A percentile compares a stretch with the other conserved stretches of the same genome.
Conservation (phyloP, 1,140 invertebrate species). For the Drosophila orena region DNA sequence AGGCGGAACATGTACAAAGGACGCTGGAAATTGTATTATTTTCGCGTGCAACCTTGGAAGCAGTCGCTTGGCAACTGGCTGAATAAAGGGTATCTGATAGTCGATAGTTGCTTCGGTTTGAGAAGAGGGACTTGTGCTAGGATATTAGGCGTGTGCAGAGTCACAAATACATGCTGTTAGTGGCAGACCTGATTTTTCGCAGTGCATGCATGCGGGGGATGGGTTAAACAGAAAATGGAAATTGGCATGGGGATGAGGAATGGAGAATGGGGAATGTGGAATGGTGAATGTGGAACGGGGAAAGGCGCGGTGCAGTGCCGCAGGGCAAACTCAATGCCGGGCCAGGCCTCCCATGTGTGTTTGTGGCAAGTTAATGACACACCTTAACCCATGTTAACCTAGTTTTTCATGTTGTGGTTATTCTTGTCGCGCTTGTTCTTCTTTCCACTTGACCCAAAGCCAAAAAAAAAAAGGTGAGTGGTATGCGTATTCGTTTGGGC, state of each 20-base stretch:
- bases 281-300: neutral
- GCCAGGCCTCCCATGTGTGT: slow-evolving; percentile 1
- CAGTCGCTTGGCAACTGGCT: too few species aligned
- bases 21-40: too few species aligned
- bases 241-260: neutral
- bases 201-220: neutral
- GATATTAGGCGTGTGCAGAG: too few species aligned
- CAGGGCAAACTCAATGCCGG: slow-evolving; percentile 6
- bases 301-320: neutral
- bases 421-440: slow-evolving; percentile 41
- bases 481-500: slow-evolving; percentile 27
- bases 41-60: too few species aligned
- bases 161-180: too few species aligned
- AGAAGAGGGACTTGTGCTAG: too few species aligned
- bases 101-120: too few species aligned
- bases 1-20: neutral
- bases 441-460: slow-evolving; percentile 68
- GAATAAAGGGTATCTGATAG: too few species aligned
- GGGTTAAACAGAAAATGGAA: neutral
- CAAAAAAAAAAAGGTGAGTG: slow-evolving; percentile 28
- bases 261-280: neutral
- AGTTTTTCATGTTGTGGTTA: slow-evolving; percentile 54
- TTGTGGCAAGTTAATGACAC: slow-evolving; percentile 64
- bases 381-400: slow-evolving; percentile 69
- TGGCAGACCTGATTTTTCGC: neutral